A percentile compares a stretch with the other conserved stretches of the same genome.
phyloP scores from a whole-genome alignment of 2,888 invertebrate genomes.

The Synergus japonicus region DNA sequence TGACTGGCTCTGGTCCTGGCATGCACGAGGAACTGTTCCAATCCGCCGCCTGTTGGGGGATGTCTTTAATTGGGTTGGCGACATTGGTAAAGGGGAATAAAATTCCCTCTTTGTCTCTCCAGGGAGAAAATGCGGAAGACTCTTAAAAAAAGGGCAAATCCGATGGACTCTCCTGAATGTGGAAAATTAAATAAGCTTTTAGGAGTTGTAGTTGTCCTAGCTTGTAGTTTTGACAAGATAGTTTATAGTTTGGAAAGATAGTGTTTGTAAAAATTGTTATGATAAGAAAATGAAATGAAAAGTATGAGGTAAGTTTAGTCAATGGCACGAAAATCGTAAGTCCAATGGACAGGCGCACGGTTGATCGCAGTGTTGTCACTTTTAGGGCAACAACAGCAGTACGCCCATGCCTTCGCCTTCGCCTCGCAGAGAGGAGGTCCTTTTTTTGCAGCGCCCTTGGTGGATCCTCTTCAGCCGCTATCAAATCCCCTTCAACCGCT shows the following conservation, averaged over 20 bases:
- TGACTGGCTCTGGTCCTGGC: slow-evolving; percentile 41
- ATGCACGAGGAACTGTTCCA: slow-evolving; percentile 49
- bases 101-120: slow-evolving; percentile 40
- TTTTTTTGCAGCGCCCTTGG: slow-evolving; percentile 75
- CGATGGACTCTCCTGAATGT: neutral
- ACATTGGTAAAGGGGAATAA: slow-evolving; percentile 57
- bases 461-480: slow-evolving; percentile 74
- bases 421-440: slow-evolving; percentile 81
- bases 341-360: slow-evolving; percentile 80
- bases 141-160: neutral
- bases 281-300: neutral
- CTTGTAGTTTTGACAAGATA: neutral
- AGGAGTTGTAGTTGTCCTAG: neutral
- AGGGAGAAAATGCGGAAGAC: neutral
- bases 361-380: slow-evolving; percentile 88
- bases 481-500: slow-evolving; percentile 74
- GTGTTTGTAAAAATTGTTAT: too few relatives aligned
- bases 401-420: slow-evolving; percentile 90
- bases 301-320: slow-evolving; percentile 19
- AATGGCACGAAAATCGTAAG: slow-evolving; percentile 63
- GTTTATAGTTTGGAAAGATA: neutral
- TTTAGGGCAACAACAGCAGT: slow-evolving; percentile 97
- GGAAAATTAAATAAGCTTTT: neutral
- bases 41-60: slow-evolving; percentile 71
- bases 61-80: slow-evolving; percentile 77